These are phyloP conservation scores for Gasteruption jaculator DNA, from an alignment of 2,888 invertebrate species.

Conservation along the genomic window DNA sequence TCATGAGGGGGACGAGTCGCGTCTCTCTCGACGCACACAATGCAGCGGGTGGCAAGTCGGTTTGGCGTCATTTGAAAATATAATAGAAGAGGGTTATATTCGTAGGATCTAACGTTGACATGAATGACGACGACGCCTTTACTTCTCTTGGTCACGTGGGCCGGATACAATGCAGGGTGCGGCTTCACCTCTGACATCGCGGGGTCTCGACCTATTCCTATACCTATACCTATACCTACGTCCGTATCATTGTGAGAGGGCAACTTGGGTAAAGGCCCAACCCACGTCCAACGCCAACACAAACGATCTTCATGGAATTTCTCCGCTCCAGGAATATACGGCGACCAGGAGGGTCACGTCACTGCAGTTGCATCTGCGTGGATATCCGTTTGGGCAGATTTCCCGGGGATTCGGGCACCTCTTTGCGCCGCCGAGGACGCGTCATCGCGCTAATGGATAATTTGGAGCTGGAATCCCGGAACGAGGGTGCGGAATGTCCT, in stretches of 20 bases:
- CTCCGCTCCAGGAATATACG: constrained; percentile 34
- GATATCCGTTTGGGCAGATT: not conserved
- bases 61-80: too few relatives aligned
- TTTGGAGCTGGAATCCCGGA: too few relatives aligned
- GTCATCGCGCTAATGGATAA: too few relatives aligned
- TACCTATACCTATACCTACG: too few relatives aligned
- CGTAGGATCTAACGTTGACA: constrained; percentile 37
- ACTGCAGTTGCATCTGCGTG: not conserved
- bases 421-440: too few relatives aligned
- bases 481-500: too few relatives aligned
- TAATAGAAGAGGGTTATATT: too few relatives aligned
- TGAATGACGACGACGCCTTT: constrained; percentile 42
- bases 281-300: constrained; percentile 43
- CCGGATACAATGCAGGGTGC: constrained; percentile 49
- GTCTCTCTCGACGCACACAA: too few relatives aligned
- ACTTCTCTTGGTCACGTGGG: constrained; percentile 42
- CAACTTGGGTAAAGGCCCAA: too few relatives aligned
- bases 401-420: not conserved
- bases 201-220: constrained; percentile 44
- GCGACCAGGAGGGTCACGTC: constrained; percentile 10
- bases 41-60: too few relatives aligned
- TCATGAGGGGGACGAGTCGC: constrained; percentile 23
- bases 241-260: too few relatives aligned
- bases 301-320: constrained; percentile 35
- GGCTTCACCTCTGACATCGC: constrained; percentile 48